These are phyloP conservation scores for Heliothis peltigera DNA, from an alignment of 2,888 invertebrate species.

Conservation along the genomic window DNA sequence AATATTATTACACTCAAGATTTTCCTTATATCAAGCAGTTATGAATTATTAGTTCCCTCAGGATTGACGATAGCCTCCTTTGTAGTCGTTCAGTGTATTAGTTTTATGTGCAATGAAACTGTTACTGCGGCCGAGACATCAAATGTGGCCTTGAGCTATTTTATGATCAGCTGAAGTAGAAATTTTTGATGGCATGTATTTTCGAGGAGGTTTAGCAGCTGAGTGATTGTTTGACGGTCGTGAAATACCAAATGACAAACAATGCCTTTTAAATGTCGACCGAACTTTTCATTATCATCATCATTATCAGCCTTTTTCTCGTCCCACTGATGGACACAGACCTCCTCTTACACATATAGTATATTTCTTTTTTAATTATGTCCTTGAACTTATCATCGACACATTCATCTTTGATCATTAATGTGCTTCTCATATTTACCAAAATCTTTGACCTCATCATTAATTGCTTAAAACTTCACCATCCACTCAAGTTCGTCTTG, in stretches of 20 bases:
- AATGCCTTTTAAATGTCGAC: no score
- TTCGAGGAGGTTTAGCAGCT: conserved; percentile 18
- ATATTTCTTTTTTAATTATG: neutral
- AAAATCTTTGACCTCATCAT: conserved; percentile 40
- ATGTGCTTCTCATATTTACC: conserved; percentile 19
- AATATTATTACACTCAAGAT: conserved; percentile 21
- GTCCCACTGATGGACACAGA: no score
- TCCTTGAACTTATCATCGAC: no score
- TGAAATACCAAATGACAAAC: no score
- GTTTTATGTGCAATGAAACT: conserved; percentile 57
- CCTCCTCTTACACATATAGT: no score
- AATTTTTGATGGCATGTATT: conserved; percentile 18
- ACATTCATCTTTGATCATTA: neutral
- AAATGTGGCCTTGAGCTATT: conserved; percentile 43
- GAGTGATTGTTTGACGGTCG: conserved; percentile 14
- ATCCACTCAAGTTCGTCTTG: conserved; percentile 35
- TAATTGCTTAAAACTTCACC: conserved; percentile 36
- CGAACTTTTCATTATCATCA: neutral
- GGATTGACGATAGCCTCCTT: conserved; percentile 46
- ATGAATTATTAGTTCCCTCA: conserved; percentile 43
- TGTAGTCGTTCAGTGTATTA: conserved; percentile 54
- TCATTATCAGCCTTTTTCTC: no score
- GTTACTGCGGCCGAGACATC: conserved; percentile 45
- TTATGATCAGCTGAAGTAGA: conserved; percentile 40
- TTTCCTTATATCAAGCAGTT: conserved; percentile 10